A percentile compares a stretch with the other conserved stretches of the same genome.
Evolutionary conservation across 37 sponge, comb jelly and placozoan genomes (phyloP).

Genomic region (Eunapius fragilis): DNA sequence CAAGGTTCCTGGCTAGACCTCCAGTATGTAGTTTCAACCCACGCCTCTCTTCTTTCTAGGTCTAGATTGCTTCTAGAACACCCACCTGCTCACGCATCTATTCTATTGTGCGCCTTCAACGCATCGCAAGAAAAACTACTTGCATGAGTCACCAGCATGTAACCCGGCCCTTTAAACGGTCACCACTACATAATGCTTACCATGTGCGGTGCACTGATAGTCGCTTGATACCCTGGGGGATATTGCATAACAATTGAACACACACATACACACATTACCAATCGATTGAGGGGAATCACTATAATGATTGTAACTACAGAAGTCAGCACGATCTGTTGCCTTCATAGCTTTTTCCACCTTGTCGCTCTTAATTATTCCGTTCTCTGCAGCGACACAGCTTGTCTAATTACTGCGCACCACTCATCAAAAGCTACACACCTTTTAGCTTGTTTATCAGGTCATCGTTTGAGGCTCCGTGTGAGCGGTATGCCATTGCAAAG

Average conservation of each 20-base stretch:
- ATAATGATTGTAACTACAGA: constrained; percentile 77
- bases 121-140: no score
- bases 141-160: no score
- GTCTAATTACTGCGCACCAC: no score
- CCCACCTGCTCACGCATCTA: no score
- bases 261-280: no score
- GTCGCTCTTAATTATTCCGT: constrained; percentile 72
- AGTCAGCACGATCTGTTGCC: constrained; percentile 80
- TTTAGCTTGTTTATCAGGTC: constrained; percentile 8
- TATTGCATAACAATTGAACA: background rate
- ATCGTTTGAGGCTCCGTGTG: constrained; percentile 22
- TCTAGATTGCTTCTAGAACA: no score
- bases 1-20: no score
- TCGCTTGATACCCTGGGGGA: constrained; percentile 72
- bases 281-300: constrained; percentile 94
- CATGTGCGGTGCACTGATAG: constrained; percentile 99
- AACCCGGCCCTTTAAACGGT: no score
- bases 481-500: constrained; percentile 48
- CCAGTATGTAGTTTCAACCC: no score
- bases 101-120: no score
- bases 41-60: no score
- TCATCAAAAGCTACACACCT: background rate
- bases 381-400: background rate
- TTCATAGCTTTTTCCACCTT: constrained; percentile 86
- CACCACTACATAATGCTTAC: background rate